Evolutionary conservation across 2,113 vertebrate species (phyloP).

Genomic region (Telmatochromis sp.): DNA sequence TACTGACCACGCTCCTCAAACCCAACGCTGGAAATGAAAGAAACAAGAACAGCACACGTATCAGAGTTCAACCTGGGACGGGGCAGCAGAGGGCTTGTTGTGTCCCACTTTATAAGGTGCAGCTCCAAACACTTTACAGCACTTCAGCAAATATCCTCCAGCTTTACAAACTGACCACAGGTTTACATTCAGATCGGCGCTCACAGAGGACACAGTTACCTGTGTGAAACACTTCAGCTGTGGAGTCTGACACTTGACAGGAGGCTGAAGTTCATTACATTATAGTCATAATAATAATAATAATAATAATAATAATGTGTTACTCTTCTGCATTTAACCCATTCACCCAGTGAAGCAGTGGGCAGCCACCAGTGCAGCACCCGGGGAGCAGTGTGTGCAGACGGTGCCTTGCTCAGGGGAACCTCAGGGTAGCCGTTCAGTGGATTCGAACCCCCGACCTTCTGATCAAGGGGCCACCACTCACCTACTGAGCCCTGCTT

Average conservation of each 20-base stretch:
- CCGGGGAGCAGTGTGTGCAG: not conserved
- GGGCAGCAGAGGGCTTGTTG: fast-evolving
- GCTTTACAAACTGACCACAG: not conserved
- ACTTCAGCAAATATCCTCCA: not conserved
- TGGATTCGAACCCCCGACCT: not conserved
- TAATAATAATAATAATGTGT: not conserved
- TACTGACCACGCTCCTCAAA: not conserved
- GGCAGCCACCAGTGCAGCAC: not conserved
- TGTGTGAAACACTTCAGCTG: not conserved
- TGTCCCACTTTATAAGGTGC: not conserved
- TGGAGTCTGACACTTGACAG: not conserved
- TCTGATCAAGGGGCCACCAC: fast-evolving
- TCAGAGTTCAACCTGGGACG: fast-evolving
- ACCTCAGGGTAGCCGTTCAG: not conserved
- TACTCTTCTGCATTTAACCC: not conserved
- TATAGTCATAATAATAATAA: not conserved
- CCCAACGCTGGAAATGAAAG: not conserved
- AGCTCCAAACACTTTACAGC: not conserved
- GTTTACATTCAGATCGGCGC: fast-evolving
- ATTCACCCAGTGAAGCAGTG: not conserved
- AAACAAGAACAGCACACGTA: not conserved
- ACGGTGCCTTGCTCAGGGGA: not conserved
- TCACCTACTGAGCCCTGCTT: not conserved
- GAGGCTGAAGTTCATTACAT: not conserved
- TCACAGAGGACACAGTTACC: not conserved